Evolutionary conservation across 2,888 invertebrate species (phyloP).

Genomic region (Cerastoderma edule): DNA sequence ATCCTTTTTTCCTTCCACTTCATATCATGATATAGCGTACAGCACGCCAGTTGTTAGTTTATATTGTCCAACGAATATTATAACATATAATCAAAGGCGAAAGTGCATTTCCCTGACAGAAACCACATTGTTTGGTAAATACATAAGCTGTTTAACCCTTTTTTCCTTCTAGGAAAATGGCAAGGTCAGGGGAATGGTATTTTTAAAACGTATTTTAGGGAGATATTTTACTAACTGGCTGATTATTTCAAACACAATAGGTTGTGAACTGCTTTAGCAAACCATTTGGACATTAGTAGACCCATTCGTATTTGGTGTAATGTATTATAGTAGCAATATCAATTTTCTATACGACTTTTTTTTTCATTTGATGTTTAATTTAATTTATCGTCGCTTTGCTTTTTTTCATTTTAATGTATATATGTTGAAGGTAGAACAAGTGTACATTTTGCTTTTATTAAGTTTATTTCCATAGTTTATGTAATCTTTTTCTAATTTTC

Average conservation of each 20-base stretch:
- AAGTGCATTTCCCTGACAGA: not conserved
- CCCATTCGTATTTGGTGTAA: not conserved
- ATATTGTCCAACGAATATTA: constrained; percentile 20
- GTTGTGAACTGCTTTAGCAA: constrained; percentile 19
- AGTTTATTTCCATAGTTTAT: constrained; percentile 8
- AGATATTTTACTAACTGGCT: constrained; percentile 1
- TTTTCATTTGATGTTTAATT: constrained; percentile 20
- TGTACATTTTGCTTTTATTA: constrained; percentile 20
- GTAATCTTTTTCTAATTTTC: too few species aligned
- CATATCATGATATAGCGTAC: constrained; percentile 19
- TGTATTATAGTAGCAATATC: constrained; percentile 7
- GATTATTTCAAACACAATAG: constrained; percentile 1
- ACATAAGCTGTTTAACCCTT: too few species aligned
- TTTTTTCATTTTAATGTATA: constrained; percentile 24
- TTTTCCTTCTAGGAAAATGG: too few species aligned
- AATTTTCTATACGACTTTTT: not conserved
- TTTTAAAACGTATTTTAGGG: too few species aligned
- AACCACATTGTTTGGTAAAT: not conserved
- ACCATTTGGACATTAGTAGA: not conserved
- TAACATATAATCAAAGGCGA: constrained; percentile 17
- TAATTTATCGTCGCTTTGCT: constrained; percentile 31
- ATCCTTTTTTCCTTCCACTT: not conserved
- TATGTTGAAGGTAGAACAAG: constrained; percentile 24
- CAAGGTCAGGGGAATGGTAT: too few species aligned
- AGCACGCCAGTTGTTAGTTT: not conserved